Evolutionary conservation across 1,140 invertebrate species (phyloP).

Genomic region (Leguminivora glycinivorella): DNA sequence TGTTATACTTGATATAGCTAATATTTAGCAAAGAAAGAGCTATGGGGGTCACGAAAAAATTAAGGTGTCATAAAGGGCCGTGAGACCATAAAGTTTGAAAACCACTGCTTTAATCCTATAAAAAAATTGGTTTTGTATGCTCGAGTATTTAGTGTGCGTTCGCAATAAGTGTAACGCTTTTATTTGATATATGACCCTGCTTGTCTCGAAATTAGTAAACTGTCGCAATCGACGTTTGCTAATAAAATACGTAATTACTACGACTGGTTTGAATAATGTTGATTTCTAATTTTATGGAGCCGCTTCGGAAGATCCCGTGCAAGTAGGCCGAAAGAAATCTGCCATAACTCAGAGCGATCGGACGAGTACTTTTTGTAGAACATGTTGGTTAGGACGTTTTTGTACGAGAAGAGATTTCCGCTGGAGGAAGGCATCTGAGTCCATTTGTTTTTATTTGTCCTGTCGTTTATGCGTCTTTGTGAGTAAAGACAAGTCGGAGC

Average conservation of each 20-base stretch:
- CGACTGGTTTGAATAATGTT: slow-evolving; percentile 14
- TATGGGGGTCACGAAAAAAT: too few relatives aligned
- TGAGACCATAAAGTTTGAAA: too few relatives aligned
- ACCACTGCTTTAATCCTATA: too few relatives aligned
- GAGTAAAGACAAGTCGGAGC: neutral
- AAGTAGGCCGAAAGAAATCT: slow-evolving; percentile 11
- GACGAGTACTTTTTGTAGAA: neutral
- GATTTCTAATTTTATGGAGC: slow-evolving; percentile 28
- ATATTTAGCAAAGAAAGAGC: too few relatives aligned
- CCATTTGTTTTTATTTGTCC: slow-evolving; percentile 17
- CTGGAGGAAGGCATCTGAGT: slow-evolving; percentile 6
- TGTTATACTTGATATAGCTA: too few relatives aligned
- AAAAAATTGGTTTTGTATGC: too few relatives aligned
- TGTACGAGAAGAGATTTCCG: neutral
- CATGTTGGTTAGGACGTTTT: neutral
- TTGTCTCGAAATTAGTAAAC: neutral
- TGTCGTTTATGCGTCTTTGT: slow-evolving; percentile 11
- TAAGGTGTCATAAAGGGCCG: too few relatives aligned
- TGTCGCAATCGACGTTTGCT: slow-evolving; percentile 13
- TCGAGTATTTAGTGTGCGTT: neutral
- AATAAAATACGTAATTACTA: slow-evolving; percentile 25
- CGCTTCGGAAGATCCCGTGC: neutral
- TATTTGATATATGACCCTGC: slow-evolving; percentile 2
- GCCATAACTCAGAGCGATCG: slow-evolving; percentile 7
- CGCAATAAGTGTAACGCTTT: neutral